Conservation (phyloP, 2,888 invertebrate genomes). For the Dasysyrphus albostriatus region DNA sequence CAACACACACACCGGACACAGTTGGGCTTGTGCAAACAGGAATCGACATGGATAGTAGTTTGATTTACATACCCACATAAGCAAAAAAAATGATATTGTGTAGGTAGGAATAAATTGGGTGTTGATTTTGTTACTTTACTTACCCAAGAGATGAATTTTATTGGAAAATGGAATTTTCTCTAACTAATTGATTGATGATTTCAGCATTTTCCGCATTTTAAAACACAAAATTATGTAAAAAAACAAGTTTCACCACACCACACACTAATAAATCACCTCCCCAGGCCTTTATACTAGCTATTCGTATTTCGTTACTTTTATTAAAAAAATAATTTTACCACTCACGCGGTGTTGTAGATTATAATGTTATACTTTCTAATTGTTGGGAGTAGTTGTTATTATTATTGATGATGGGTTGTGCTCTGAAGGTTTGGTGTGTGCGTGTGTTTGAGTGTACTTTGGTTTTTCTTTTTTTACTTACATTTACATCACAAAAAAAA, state of each 20-base stretch:
- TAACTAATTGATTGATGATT: conserved; percentile 2
- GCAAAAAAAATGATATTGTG: not conserved
- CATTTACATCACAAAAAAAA: conserved; percentile 41
- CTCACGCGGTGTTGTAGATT: conserved; percentile 23
- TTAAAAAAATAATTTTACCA: conserved; percentile 21
- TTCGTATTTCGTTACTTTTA: not conserved
- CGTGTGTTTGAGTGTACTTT: conserved; percentile 1
- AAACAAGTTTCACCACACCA: conserved; percentile 9
- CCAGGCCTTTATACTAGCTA: not conserved
- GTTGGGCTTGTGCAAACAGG: not conserved
- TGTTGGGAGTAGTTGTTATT: conserved; percentile 43
- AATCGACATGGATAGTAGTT: conserved; percentile 33
- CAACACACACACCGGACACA: not conserved
- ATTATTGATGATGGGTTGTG: conserved; percentile 49
- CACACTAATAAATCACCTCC: not conserved
- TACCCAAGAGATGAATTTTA: conserved; percentile 47
- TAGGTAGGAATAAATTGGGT: conserved; percentile 7
- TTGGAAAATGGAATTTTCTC: not conserved
- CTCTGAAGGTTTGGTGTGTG: not conserved
- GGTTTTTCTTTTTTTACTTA: conserved; percentile 14
- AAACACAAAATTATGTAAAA: conserved; percentile 5
- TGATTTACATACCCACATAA: conserved; percentile 2
- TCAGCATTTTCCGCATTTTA: not conserved
- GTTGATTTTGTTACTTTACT: conserved; percentile 27
- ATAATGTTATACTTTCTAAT: conserved; percentile 15